phyloP scores from a whole-genome alignment of 53 echinoderm and acorn worm species.

The Mesocentrotus franciscanus region DNA sequence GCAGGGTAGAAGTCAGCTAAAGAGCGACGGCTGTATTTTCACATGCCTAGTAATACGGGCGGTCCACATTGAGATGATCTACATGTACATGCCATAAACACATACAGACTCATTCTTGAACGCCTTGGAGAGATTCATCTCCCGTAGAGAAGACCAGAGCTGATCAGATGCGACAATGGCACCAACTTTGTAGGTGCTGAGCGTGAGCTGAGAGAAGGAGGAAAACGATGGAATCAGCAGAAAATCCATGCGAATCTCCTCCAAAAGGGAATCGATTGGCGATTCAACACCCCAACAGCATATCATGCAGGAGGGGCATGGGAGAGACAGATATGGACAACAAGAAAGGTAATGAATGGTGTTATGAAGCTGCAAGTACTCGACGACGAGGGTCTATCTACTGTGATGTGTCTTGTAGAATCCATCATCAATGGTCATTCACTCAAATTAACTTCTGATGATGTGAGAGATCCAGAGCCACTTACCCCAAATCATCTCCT shows the following conservation, averaged over 20 bases:
- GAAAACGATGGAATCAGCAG: slow-evolving; percentile 55
- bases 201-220: slow-evolving; percentile 48
- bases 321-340: slow-evolving; percentile 73
- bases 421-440: slow-evolving; percentile 72
- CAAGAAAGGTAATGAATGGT: slow-evolving; percentile 60
- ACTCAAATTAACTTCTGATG: slow-evolving; percentile 70
- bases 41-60: slow-evolving; percentile 78
- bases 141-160: slow-evolving; percentile 62
- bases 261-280: slow-evolving; percentile 63
- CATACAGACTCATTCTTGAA: slow-evolving; percentile 78
- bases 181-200: slow-evolving; percentile 71
- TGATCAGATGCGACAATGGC: slow-evolving; percentile 71
- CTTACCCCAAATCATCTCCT: slow-evolving; percentile 72
- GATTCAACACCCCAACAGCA: slow-evolving; percentile 68
- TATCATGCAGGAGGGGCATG: slow-evolving; percentile 72
- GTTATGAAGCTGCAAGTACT: slow-evolving; percentile 71
- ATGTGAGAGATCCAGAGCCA: slow-evolving; percentile 69
- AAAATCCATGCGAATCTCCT: slow-evolving; percentile 56
- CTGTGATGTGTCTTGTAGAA: slow-evolving; percentile 74
- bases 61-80: slow-evolving; percentile 56
- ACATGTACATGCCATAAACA: slow-evolving; percentile 48
- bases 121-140: slow-evolving; percentile 70
- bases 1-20: slow-evolving; percentile 67
- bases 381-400: slow-evolving; percentile 67
- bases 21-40: slow-evolving; percentile 78